Evolutionary conservation across 2,888 invertebrate species (phyloP), one percentile per base, ranked within the genome.

Genomic region (Thalpophila matura): DNA sequence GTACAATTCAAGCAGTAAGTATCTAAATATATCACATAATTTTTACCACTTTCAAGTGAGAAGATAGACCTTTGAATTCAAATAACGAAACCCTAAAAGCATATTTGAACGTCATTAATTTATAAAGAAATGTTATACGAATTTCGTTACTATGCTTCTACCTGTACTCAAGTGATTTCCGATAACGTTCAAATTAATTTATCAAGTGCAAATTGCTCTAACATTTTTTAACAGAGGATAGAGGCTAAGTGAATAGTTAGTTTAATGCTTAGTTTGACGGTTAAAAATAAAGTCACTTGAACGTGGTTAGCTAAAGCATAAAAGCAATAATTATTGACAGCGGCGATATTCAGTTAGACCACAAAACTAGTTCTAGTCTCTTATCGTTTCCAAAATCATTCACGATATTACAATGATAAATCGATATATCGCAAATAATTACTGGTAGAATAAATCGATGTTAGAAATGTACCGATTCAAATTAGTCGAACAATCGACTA

Each of bases 21-120:
- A 53, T 50, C 42, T 57, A 49, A 42, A 54, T 20, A 37, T 57
- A 62, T 38, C 35, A 3, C 33, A 18, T 9, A 42, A 43, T 6
- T 45, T 38, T 38, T 35, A 65, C 57, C 61, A 58, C 61, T 47
- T 61, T 57, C 66, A 66, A 70, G 56, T 51, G 62, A 56, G 40
- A 3, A n/a, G 10, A 49, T 16, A 10, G n/a, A 24, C 12, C 12
- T 6, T 27, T 35, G 12, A 35, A n/a, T n/a, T 2, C 3, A 43
- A 27, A 16, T 10, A 9, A 35, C 20, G 14, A n/a, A n/a, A n/a
- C n/a, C n/a, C n/a, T n/a, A n/a, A n/a, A n/a, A n/a, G n/a, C n/a
- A n/a, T n/a, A n/a, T n/a, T n/a, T n/a, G n/a, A n/a, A n/a, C n/a
- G n/a, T n/a, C n/a, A n/a, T n/a, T n/a, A n/a, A n/a, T n/a, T n/a